phyloP scores from a whole-genome alignment of 2,113 vertebrate species.

The Poecile atricapillus region DNA sequence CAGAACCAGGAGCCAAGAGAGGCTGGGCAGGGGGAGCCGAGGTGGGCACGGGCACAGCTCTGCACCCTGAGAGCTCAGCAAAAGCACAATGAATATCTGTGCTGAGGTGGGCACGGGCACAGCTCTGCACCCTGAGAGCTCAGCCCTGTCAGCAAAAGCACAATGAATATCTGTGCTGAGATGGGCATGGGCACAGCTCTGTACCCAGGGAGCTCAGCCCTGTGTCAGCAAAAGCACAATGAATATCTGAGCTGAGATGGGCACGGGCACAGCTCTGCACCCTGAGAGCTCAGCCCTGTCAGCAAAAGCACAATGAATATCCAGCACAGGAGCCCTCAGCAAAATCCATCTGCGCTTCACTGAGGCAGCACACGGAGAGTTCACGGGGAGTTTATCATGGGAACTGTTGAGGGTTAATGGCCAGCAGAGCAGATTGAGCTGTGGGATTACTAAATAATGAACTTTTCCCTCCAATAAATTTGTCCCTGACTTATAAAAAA shows the following conservation, averaged over 20 bases:
- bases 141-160: background rate
- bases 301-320: background rate
- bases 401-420: slow-evolving; percentile 53
- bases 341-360: slow-evolving; percentile 39
- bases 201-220: background rate
- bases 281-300: background rate
- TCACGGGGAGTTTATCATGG: slow-evolving; percentile 48
- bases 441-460: slow-evolving; percentile 66
- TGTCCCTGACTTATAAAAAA: slow-evolving; percentile 58
- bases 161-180: rapidly evolving
- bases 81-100: background rate
- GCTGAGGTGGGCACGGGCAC: no score
- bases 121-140: background rate
- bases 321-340: background rate
- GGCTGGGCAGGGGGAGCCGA: background rate
- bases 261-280: rapidly evolving
- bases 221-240: background rate
- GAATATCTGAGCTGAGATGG: background rate
- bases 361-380: slow-evolving; percentile 30
- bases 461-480: slow-evolving; percentile 60
- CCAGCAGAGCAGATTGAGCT: slow-evolving; percentile 43
- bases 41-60: background rate
- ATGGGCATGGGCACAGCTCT: rapidly evolving
- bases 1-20: background rate
- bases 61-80: background rate